These are phyloP conservation scores for Epizoanthus stellaris DNA, from an alignment of 92 coral and sea anemone species.

Conservation along the genomic window DNA sequence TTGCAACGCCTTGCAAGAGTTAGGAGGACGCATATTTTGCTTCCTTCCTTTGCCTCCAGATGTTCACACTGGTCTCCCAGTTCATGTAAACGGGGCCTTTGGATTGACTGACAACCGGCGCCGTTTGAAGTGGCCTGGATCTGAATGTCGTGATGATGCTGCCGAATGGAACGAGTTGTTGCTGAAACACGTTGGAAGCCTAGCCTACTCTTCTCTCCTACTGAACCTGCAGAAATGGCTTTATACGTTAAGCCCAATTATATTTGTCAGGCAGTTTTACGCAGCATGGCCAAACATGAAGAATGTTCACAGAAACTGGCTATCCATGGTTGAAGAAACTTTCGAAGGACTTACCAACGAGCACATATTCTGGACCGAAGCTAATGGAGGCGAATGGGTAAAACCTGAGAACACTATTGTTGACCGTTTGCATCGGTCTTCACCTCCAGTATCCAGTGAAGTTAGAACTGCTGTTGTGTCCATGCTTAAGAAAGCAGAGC, in stretches of 20 bases:
- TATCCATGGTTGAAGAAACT: slow-evolving; percentile 31
- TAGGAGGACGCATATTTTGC: slow-evolving; percentile 39
- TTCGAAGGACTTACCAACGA: slow-evolving; percentile 10
- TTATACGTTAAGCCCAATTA: background rate
- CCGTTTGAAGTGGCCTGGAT: slow-evolving; percentile 49
- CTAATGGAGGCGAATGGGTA: slow-evolving; percentile 43
- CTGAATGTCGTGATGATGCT: slow-evolving; percentile 48
- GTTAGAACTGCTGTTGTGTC: slow-evolving; percentile 9
- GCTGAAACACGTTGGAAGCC: slow-evolving; percentile 35
- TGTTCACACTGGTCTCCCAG: slow-evolving; percentile 53
- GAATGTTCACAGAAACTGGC: slow-evolving; percentile 48
- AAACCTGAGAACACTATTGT: slow-evolving; percentile 15
- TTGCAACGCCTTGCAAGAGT: slow-evolving; percentile 10
- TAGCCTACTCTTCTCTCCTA: slow-evolving; percentile 23
- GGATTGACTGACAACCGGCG: slow-evolving; percentile 52
- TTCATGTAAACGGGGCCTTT: slow-evolving; percentile 48
- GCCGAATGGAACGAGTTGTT: slow-evolving; percentile 60
- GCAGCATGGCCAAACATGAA: slow-evolving; percentile 21
- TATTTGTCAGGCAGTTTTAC: background rate
- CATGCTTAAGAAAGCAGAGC: slow-evolving; percentile 12
- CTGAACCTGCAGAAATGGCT: background rate
- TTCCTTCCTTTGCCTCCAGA: slow-evolving; percentile 50
- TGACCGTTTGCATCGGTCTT: slow-evolving; percentile 40
- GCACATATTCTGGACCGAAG: slow-evolving; percentile 28
- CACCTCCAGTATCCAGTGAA: background rate